Conservation (phyloP, 2,888 invertebrate genomes). For the Sturmia bella region DNA sequence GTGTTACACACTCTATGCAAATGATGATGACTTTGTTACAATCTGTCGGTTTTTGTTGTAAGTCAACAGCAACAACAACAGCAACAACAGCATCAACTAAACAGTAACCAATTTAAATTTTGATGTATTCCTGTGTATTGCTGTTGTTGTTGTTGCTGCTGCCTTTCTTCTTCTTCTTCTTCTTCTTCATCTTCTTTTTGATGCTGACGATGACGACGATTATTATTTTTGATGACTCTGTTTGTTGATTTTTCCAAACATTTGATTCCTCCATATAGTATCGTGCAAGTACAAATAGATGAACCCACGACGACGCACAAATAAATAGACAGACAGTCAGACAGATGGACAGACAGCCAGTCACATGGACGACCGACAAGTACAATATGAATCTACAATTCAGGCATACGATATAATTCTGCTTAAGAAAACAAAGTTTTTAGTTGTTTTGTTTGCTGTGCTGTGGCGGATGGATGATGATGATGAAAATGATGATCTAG, state of each 20-base stretch:
- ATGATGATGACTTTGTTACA: constrained; percentile 57
- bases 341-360: constrained; percentile 3
- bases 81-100: constrained; percentile 17
- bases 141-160: constrained; percentile 13
- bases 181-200: too few species aligned
- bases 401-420: constrained; percentile 25
- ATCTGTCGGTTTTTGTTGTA: constrained; percentile 27
- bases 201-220: constrained; percentile 68
- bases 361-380: background rate
- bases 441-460: constrained; percentile 17
- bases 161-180: background rate
- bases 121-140: constrained; percentile 41
- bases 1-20: constrained; percentile 40
- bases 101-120: constrained; percentile 43
- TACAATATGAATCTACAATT: constrained; percentile 24
- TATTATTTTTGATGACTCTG: constrained; percentile 73
- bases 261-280: constrained; percentile 69
- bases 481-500: constrained; percentile 58
- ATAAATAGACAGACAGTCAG: constrained; percentile 4
- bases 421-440: constrained; percentile 30
- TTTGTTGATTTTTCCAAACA: constrained; percentile 72
- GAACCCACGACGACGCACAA: background rate
- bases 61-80: constrained; percentile 19
- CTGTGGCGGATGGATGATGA: too few species aligned
- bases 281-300: constrained; percentile 48